Evolutionary conservation across 2,113 vertebrate genomes (phyloP), one percentile per base, ranked within the genome.

Genomic region (Rhinoderma darwinii): DNA sequence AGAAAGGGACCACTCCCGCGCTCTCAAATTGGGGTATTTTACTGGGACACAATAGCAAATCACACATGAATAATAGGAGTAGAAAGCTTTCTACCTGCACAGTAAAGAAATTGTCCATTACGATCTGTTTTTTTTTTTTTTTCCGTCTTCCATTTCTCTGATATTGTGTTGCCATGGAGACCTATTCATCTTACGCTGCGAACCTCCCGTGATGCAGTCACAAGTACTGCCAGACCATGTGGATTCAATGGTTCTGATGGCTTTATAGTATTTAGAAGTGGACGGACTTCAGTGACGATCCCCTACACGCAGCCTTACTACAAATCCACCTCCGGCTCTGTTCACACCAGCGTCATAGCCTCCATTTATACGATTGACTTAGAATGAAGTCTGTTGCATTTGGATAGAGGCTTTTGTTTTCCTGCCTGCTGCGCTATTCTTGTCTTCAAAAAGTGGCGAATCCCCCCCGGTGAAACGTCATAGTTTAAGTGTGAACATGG

Each of bases 41-140:
- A 68, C 56, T 25, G 75, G 35, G 20, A 54, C 22, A 81, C 84
- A 86, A 86, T 86, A 72, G 84, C 18, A 51, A 81, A 86, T 81
- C 84, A 70, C 8, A 61, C 59, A 44, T 79, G 61, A 78, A 86
- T 59, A 63, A 50, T 37, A 47, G 10, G 35, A 59, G 61, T 9
- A n/a, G 12, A 80, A 80, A 79, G 84, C 76, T 9, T 86, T 81
- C 73, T 73, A 86, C 63, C 77, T 80, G 61, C 37, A 6, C 61
- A 32, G 8, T 80, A 59, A 22, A 86, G 37, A 76, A 76, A 63
- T 44, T 27, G 47, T 5, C 37, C 54, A 9, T 68, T 50, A 66
- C 30, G 6, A 37, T 51, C n/a, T 2, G 14, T 9, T 43, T 0
- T 14, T 54, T 73, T 37, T 14, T 72, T 50, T 54, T 27, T 43